Evolutionary conservation across 1,140 invertebrate species (phyloP).

Genomic region (Calycopis cecrops): DNA sequence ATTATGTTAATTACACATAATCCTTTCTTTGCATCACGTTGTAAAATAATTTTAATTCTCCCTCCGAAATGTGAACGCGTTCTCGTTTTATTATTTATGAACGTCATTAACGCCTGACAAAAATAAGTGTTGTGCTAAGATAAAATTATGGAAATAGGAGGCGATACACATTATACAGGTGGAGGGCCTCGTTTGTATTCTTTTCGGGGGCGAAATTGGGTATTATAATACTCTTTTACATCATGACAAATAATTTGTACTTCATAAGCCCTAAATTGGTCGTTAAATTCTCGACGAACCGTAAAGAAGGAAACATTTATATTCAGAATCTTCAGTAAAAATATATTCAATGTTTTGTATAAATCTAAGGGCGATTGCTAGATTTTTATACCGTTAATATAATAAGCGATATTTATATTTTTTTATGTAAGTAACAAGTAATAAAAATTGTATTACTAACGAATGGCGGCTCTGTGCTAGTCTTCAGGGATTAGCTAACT

Average conservation of each 20-base stretch:
- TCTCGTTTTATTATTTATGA: conserved; percentile 24
- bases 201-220: conserved; percentile 60
- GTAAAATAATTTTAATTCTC: conserved; percentile 11
- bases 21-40: conserved; percentile 2
- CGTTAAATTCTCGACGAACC: conserved; percentile 53
- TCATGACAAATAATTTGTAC: conserved; percentile 66
- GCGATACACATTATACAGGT: conserved; percentile 38
- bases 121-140: conserved; percentile 26
- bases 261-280: conserved; percentile 69
- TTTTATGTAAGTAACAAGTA: too few species aligned
- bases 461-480: too few species aligned
- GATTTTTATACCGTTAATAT: too few species aligned
- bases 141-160: conserved; percentile 41
- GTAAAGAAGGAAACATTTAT: conserved; percentile 64
- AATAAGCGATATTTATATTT: too few species aligned
- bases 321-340: conserved; percentile 23
- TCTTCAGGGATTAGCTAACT: too few species aligned
- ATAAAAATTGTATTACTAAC: too few species aligned
- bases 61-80: conserved; percentile 12
- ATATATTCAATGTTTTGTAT: too few species aligned
- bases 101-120: conserved; percentile 19
- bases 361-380: too few species aligned
- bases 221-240: conserved; percentile 60
- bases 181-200: conserved; percentile 54
- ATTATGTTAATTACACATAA: conserved; percentile 9